phyloP scores from a whole-genome alignment of 1,140 invertebrate genomes.

The Heliothis virescens region DNA sequence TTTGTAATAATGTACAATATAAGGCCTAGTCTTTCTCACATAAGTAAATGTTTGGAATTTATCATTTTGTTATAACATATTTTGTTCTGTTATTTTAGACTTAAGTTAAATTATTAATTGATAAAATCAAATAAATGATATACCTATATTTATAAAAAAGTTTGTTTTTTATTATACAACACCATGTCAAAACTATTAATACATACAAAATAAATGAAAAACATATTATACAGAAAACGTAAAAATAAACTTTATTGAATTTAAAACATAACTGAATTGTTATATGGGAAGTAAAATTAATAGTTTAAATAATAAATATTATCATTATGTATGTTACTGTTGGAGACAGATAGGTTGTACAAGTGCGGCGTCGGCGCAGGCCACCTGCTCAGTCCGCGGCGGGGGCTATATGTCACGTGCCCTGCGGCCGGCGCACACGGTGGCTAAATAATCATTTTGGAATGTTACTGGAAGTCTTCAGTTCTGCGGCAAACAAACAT shows the following conservation, averaged over 20 bases:
- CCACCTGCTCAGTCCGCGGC: conserved; percentile 34
- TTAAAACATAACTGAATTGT: conserved; percentile 72
- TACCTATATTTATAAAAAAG: conserved; percentile 36
- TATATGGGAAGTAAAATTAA: conserved; percentile 64
- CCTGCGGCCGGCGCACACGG: conserved; percentile 58
- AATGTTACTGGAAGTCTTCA: conserved; percentile 81
- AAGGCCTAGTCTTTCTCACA: conserved; percentile 20
- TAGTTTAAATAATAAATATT: conserved; percentile 64
- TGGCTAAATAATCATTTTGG: conserved; percentile 78
- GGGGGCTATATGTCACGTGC: conserved; percentile 51
- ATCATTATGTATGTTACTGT: conserved; percentile 37
- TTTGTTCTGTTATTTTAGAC: conserved; percentile 1
- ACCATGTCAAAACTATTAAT: conserved; percentile 35
- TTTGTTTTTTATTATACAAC: conserved; percentile 26
- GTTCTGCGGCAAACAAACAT: conserved; percentile 81
- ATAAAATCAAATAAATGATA: conserved; percentile 45
- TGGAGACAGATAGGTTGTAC: conserved; percentile 42
- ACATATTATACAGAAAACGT: conserved; percentile 73
- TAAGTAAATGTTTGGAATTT: conserved; percentile 19
- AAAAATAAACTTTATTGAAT: conserved; percentile 81
- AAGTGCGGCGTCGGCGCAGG: conserved; percentile 36
- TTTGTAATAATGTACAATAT: not conserved
- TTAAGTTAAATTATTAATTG: conserved; percentile 22
- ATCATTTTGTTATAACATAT: conserved; percentile 1
- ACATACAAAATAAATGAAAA: conserved; percentile 62